Base-by-base conservation (phyloP, 2,113 vertebrate species). In the Petaurus breviceps region DNA sequence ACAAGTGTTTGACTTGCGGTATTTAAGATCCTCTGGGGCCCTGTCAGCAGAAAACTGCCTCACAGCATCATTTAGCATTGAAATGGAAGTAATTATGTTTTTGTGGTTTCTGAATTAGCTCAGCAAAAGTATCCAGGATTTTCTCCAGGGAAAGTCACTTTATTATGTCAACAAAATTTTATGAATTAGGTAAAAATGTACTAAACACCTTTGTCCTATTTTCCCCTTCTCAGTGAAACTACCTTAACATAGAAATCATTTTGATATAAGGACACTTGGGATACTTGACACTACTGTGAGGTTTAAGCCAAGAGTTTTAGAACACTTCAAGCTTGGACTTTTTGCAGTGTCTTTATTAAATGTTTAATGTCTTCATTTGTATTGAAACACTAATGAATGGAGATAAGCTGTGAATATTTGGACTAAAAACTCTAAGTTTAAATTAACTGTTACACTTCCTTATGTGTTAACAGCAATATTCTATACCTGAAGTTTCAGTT, bases 11-110 rank as follows among this genome's bases (percentile, higher is more conserved):
- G 92, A 97, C 95, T 98, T 97, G n/a, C 22, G 95, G 4, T 77
- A 0, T 51, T 94, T 47, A 96, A 94, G 94, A 84, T 97, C 96
- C 97, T 98, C 89, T 96, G 95, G 90, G 93, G 49, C n/a, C 11
- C 11, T 97, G 54, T 98, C 95, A 97, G 94, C 94, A 97, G 94
- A 96, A 97, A 97, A 94, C 90, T 98, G 95, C 94, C 95, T 98
- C 90, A 77, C 28, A 97, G 93, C 93, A 91, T 98, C 98, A 97
- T 96, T 98, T 98, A 97, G 95, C 96, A 97, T 98, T 98, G 93
- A 97, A 97, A 95, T 96, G 49, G 92, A 98, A 98, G 92, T 97
- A 97, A 98, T 98, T 98, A 97, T 96, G 46, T 98, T 98, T 98
- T 98, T 94, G 43, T 98, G 95, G 90, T 98, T 98, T 98, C 91